Evolutionary conservation across 1,140 invertebrate species (phyloP).

Genomic region (Drosophila athabasca): DNA sequence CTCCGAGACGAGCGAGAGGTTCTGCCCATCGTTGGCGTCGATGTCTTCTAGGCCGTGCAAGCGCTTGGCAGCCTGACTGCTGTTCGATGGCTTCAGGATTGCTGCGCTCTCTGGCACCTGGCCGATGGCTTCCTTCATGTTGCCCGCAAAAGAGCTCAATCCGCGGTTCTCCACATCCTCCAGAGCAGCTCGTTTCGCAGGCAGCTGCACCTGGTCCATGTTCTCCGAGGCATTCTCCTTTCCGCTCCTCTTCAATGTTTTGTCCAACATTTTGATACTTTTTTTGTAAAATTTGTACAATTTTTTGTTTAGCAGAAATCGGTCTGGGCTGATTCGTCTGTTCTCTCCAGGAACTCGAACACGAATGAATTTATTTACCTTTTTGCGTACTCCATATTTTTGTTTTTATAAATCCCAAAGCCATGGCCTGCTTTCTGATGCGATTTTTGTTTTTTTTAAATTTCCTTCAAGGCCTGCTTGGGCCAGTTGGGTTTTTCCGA

Average conservation of each 20-base stretch:
- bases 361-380: too few relatives aligned
- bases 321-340: too few relatives aligned
- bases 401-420: too few relatives aligned
- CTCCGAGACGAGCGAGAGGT: conserved; percentile 90
- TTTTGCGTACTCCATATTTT: too few relatives aligned
- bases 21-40: conserved; percentile 89
- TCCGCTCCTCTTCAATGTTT: conserved; percentile 59
- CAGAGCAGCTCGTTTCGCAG: conserved; percentile 74
- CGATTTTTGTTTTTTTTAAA: too few relatives aligned
- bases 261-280: conserved; percentile 59
- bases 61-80: conserved; percentile 15
- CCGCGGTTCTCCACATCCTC: conserved; percentile 80
- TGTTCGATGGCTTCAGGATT: too few relatives aligned
- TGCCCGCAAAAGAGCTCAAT: conserved; percentile 19
- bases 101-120: background rate
- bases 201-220: conserved; percentile 58
- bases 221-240: conserved; percentile 76
- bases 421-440: too few relatives aligned
- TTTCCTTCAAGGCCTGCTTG: too few relatives aligned
- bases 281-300: too few relatives aligned
- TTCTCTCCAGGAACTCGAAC: too few relatives aligned
- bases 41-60: conserved; percentile 86
- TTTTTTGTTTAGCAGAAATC: too few relatives aligned
- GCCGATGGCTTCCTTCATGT: conserved; percentile 31
- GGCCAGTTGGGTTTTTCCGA: too few relatives aligned